Evolutionary conservation across 2,797 vertebrate species (phyloP).

Genomic region (Sorex maritimensis): DNA sequence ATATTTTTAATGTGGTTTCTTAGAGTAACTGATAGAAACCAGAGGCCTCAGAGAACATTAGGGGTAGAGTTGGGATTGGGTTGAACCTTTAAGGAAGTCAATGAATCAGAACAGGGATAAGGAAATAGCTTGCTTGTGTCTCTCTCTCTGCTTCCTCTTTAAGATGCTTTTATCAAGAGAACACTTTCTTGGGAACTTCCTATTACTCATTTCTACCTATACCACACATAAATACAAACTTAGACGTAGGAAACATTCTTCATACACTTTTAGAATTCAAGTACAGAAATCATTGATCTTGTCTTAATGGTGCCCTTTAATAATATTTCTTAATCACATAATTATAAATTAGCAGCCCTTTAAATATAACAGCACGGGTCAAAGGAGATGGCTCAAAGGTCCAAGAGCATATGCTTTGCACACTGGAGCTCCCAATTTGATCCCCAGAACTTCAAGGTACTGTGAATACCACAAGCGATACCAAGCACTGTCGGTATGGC

Average conservation of each 20-base stretch:
- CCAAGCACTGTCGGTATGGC: too few species aligned
- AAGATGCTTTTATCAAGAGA: slow-evolving; percentile 48
- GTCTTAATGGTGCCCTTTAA: neutral
- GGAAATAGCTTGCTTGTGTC: slow-evolving; percentile 30
- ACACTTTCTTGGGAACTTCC: slow-evolving; percentile 62
- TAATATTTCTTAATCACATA: slow-evolving; percentile 48
- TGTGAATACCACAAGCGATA: too few species aligned
- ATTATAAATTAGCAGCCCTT: slow-evolving; percentile 66
- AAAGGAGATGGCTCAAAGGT: too few species aligned
- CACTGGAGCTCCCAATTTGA: too few species aligned
- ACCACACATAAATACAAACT: slow-evolving; percentile 6
- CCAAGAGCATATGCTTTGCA: too few species aligned
- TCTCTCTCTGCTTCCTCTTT: slow-evolving; percentile 63
- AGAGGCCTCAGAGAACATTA: neutral
- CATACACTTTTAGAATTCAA: slow-evolving; percentile 28
- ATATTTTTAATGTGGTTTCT: neutral
- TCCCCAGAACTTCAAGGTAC: too few species aligned
- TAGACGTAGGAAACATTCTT: slow-evolving; percentile 43
- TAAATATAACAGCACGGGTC: neutral
- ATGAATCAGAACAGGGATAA: neutral
- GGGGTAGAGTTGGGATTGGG: neutral
- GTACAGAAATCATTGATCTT: slow-evolving; percentile 47
- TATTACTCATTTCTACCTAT: slow-evolving; percentile 66
- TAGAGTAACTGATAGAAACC: slow-evolving; percentile 30
- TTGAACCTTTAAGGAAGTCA: slow-evolving; percentile 45